Percentiles rank a stretch among this genome's conserved stretches.
These are phyloP conservation scores for Eidolon dupreanum DNA, from an alignment of 2,797 vertebrate species.

Conservation along the genomic window DNA sequence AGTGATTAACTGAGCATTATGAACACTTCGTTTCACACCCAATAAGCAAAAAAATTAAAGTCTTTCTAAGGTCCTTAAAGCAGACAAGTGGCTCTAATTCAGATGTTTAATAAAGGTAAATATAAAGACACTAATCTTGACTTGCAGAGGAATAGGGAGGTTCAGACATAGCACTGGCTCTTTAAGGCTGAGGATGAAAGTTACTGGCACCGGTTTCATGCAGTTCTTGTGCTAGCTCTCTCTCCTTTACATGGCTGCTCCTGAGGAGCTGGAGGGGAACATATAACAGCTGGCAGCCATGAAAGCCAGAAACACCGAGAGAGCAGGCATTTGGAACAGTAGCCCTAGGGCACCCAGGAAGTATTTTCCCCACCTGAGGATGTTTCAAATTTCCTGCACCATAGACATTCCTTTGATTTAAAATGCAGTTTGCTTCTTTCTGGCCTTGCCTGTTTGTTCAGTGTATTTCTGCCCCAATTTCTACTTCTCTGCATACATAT, in stretches of 20 bases:
- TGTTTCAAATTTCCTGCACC: conserved; percentile 67
- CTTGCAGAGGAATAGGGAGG: background rate
- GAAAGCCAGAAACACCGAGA: conserved; percentile 49
- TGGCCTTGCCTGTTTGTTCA: conserved; percentile 46
- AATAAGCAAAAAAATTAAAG: conserved; percentile 27
- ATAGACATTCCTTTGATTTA: conserved; percentile 72
- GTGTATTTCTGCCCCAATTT: conserved; percentile 41
- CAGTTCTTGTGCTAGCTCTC: background rate
- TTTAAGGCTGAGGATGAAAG: conserved; percentile 45
- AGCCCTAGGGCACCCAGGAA: conserved; percentile 55
- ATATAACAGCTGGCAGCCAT: conserved; percentile 49
- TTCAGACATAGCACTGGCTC: background rate
- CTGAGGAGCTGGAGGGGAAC: background rate
- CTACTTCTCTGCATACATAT: conserved; percentile 31
- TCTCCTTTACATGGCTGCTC: background rate
- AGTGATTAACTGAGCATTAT: conserved; percentile 62
- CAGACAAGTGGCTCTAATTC: conserved; percentile 52
- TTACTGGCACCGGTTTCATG: conserved; percentile 17
- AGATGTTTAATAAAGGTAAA: conserved; percentile 61
- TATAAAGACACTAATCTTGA: conserved; percentile 49
- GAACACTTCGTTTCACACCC: conserved; percentile 18
- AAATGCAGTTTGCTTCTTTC: conserved; percentile 64
- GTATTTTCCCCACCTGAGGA: conserved; percentile 62
- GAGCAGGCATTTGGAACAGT: conserved; percentile 33
- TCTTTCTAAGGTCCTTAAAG: conserved; percentile 50